phyloP scores from a whole-genome alignment of 1,140 invertebrate genomes.

The Hermetia illucens region DNA sequence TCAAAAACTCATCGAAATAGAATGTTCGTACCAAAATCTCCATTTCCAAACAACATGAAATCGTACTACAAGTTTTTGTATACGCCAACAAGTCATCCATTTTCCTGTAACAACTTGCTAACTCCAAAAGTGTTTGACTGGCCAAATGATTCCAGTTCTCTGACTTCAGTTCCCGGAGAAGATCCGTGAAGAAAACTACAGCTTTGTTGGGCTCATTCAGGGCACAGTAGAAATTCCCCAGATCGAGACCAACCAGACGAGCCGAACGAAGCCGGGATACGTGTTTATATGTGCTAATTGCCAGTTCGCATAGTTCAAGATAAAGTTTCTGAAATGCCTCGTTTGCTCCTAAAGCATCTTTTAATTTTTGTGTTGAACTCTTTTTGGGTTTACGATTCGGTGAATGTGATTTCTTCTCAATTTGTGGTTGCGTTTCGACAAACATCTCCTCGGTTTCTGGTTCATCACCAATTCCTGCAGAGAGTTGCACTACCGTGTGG shows the following conservation, averaged over 20 bases:
- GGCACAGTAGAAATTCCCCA: constrained; percentile 82
- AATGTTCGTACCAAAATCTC: constrained; percentile 56
- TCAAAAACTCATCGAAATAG: constrained; percentile 62
- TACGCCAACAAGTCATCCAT: constrained; percentile 58
- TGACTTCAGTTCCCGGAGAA: constrained; percentile 68
- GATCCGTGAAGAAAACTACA: constrained; percentile 73
- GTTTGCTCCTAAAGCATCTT: constrained; percentile 81
- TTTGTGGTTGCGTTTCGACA: constrained; percentile 19
- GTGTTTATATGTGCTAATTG: constrained; percentile 94
- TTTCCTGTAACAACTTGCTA: constrained; percentile 73
- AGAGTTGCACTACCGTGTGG: constrained; percentile 76
- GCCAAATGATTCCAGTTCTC: constrained; percentile 76
- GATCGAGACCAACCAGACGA: constrained; percentile 70
- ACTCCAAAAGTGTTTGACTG: constrained; percentile 63
- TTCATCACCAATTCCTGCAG: constrained; percentile 73
- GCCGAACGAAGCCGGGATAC: constrained; percentile 76
- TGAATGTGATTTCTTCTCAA: constrained; percentile 18
- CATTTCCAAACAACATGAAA: constrained; percentile 57
- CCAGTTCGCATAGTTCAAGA: constrained; percentile 82
- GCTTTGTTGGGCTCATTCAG: constrained; percentile 77
- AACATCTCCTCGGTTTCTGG: constrained; percentile 22
- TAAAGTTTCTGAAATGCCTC: constrained; percentile 82
- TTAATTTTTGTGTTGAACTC: constrained; percentile 67
- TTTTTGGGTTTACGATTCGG: constrained; percentile 28
- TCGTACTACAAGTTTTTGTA: constrained; percentile 57